Percentiles rank a stretch among this genome's conserved stretches.
Conservation (phyloP, 2,888 invertebrate genomes). For the Cheilosia urbana region DNA sequence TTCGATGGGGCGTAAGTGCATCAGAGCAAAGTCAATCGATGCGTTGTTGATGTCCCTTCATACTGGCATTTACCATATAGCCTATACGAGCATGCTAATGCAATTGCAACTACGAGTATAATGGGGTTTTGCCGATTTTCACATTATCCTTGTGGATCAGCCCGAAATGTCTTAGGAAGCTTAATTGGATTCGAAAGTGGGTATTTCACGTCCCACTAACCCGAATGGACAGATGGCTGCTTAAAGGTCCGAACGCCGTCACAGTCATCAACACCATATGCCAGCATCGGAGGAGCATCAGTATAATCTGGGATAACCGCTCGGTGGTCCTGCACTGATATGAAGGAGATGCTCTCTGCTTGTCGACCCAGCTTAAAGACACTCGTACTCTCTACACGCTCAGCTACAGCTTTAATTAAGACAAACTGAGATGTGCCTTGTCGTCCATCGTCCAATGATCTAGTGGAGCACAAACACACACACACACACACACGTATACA, state of each 20-base stretch:
- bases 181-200: slow-evolving; percentile 71
- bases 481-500: neutral
- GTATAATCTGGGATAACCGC: slow-evolving; percentile 23
- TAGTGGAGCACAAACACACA: slow-evolving; percentile 37
- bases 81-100: slow-evolving; percentile 31
- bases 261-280: slow-evolving; percentile 55
- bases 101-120: slow-evolving; percentile 56
- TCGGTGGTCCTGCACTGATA: slow-evolving; percentile 42
- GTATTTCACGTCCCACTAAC: slow-evolving; percentile 63
- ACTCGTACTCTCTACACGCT: slow-evolving; percentile 1
- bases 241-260: slow-evolving; percentile 59
- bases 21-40: slow-evolving; percentile 67
- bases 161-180: slow-evolving; percentile 53
- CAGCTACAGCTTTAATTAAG: slow-evolving; percentile 71
- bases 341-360: neutral
- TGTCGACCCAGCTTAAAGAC: slow-evolving; percentile 56
- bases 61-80: slow-evolving; percentile 17
- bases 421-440: slow-evolving; percentile 51
- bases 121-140: slow-evolving; percentile 63
- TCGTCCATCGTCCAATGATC: slow-evolving; percentile 43
- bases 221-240: slow-evolving; percentile 36
- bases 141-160: slow-evolving; percentile 56
- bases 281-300: slow-evolving; percentile 5
- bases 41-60: slow-evolving; percentile 45
- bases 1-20: neutral